Percentiles rank a stretch among this genome's conserved stretches.
Conservation (phyloP, 2,797 vertebrate genomes). For the Scolopax rusticola region DNA sequence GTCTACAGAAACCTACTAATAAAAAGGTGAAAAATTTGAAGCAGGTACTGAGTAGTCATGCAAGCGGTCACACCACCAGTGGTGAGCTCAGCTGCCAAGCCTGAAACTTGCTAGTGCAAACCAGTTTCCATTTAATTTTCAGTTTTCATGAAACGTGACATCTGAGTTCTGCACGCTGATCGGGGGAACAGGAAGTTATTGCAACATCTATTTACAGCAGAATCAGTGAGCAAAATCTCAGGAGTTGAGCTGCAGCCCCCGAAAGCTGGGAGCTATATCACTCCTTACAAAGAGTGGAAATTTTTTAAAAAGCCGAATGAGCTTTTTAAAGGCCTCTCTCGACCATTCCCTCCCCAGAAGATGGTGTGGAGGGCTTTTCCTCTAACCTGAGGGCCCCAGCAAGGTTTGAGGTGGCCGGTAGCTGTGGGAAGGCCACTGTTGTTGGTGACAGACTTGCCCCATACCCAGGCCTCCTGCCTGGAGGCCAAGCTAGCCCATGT, state of each 20-base stretch:
- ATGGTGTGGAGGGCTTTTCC: accelerated
- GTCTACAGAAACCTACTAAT: background rate
- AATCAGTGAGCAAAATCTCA: background rate
- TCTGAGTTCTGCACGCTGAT: background rate
- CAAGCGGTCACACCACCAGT: background rate
- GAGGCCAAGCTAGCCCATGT: accelerated
- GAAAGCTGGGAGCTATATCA: background rate
- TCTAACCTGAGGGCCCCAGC: background rate
- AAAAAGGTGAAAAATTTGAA: background rate
- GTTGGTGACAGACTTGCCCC: accelerated
- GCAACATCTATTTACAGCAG: background rate
- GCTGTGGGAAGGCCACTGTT: background rate
- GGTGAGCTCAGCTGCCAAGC: background rate
- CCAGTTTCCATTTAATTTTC: background rate
- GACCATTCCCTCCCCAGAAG: background rate
- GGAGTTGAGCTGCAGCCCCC: background rate
- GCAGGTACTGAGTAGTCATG: background rate
- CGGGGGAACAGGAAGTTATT: background rate
- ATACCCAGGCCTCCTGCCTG: accelerated
- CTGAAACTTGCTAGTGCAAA: background rate
- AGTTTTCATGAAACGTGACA: background rate
- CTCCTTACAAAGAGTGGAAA: background rate
- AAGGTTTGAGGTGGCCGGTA: accelerated
- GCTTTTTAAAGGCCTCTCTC: background rate
- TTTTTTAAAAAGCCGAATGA: accelerated